Conservation (phyloP, 2,113 vertebrate genomes). For the Ptilorrhoa leucosticta region DNA sequence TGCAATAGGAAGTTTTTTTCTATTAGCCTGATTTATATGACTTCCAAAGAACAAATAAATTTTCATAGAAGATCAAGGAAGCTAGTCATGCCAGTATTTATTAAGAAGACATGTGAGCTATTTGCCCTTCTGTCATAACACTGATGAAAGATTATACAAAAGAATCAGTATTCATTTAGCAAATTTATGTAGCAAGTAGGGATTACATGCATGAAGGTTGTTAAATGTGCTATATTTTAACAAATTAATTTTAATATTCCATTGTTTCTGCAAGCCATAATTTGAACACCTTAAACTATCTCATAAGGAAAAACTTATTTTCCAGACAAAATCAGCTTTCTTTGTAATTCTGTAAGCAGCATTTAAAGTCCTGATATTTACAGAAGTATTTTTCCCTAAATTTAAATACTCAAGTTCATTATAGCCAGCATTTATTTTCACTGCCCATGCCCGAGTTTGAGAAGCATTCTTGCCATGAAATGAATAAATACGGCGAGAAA, state of each 20-base stretch:
- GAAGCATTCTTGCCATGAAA: neutral
- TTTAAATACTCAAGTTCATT: neutral
- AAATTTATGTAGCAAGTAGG: neutral
- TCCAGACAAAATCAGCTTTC: neutral
- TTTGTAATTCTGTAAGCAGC: neutral
- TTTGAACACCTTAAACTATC: neutral
- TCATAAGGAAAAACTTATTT: neutral
- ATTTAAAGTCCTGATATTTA: neutral
- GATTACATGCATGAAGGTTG: neutral
- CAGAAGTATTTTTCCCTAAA: neutral
- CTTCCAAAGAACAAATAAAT: neutral
- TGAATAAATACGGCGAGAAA: neutral
- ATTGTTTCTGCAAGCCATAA: neutral
- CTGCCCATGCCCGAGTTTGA: neutral
- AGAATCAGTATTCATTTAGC: neutral
- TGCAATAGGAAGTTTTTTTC: neutral
- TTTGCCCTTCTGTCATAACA: neutral
- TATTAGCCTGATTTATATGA: neutral
- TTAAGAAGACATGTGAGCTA: neutral
- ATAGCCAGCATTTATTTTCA: neutral
- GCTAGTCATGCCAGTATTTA: neutral
- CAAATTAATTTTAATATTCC: neutral
- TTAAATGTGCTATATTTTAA: neutral
- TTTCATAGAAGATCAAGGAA: neutral
- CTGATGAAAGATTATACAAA: neutral